Percentiles rank a stretch among this genome's conserved stretches.
phyloP scores from a whole-genome alignment of 2,113 vertebrate genomes.

The Donacobius atricapilla region DNA sequence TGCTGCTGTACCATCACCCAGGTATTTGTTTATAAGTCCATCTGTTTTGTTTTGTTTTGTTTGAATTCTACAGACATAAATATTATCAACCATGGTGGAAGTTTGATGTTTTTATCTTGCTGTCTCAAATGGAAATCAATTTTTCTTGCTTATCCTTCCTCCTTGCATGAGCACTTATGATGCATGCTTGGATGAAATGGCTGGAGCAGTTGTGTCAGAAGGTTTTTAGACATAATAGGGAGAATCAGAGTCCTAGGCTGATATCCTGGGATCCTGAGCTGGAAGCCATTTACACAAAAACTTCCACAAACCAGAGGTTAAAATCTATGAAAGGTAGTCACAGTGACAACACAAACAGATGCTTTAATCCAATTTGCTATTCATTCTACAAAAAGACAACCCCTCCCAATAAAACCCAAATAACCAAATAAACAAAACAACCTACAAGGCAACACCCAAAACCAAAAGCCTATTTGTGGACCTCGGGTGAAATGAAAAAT shows the following conservation, averaged over 20 bases:
- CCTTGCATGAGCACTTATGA: not conserved
- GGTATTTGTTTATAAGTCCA: not conserved
- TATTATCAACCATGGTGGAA: not conserved
- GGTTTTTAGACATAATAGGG: not conserved
- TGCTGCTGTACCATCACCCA: not conserved
- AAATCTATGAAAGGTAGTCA: not conserved
- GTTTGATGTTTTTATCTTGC: not conserved
- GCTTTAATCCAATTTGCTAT: not conserved
- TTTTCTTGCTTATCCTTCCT: not conserved
- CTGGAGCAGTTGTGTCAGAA: not conserved
- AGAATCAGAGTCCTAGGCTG: not conserved
- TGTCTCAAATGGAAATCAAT: not conserved
- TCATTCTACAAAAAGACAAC: not conserved
- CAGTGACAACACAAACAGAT: not conserved
- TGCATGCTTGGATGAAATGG: not conserved
- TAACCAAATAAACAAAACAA: not conserved
- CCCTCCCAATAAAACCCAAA: accelerated
- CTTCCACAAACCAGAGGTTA: not conserved
- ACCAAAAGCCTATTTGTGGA: not conserved
- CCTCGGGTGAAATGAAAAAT: slow-evolving; percentile 7
- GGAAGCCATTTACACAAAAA: not conserved
- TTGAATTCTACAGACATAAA: not conserved
- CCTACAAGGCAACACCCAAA: not conserved
- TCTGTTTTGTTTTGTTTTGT: too few species aligned
- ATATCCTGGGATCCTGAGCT: not conserved